Conservation (phyloP, 2,888 invertebrate genomes). For the Coelogynopora nodosa region DNA sequence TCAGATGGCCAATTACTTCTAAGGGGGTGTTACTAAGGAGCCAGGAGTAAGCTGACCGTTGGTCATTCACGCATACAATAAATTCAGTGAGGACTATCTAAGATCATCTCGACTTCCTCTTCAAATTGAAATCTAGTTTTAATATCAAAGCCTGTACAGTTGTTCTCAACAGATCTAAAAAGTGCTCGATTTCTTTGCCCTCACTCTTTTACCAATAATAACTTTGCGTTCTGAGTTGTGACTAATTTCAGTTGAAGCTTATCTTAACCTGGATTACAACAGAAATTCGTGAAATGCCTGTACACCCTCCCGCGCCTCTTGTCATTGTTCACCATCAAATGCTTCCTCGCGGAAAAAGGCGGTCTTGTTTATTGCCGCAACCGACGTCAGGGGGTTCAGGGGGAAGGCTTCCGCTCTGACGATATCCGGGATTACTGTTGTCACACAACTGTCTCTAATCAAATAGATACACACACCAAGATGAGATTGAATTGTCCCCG, state of each 20-base stretch:
- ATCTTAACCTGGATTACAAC: no score
- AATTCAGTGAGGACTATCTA: neutral
- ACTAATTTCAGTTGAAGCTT: no score
- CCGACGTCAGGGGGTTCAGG: neutral
- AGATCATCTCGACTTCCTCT: neutral
- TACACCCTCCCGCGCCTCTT: neutral
- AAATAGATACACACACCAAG: neutral
- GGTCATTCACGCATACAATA: neutral
- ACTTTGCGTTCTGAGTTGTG: no score
- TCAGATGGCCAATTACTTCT: neutral
- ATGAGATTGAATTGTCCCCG: neutral
- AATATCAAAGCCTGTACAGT: neutral
- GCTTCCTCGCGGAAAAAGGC: constrained; percentile 4
- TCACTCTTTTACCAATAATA: neutral
- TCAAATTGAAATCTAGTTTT: neutral
- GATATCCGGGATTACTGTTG: constrained; percentile 5
- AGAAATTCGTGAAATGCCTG: neutral
- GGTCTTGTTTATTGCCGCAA: constrained; percentile 8
- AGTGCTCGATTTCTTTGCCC: neutral
- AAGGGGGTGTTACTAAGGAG: constrained; percentile 12
- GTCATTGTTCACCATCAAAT: neutral
- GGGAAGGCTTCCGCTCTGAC: neutral
- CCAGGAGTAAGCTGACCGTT: neutral
- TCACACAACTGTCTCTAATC: neutral
- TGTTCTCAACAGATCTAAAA: neutral